Evolutionary conservation across 1,140 invertebrate genomes (phyloP), one percentile per base, ranked within the genome.

Genomic region (Aphelenchoides avenae): DNA sequence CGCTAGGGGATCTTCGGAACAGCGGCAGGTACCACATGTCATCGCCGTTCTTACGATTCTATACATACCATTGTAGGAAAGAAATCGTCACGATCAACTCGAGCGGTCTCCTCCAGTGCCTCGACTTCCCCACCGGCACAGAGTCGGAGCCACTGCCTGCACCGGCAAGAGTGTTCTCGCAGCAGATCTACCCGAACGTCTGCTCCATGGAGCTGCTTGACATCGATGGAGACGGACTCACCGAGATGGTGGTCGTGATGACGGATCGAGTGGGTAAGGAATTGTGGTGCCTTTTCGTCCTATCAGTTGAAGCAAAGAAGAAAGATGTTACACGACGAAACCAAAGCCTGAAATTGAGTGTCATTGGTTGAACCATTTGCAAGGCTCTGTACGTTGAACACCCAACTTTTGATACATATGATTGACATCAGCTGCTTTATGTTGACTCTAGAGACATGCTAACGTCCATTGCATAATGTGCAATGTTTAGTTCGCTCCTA

Each of bases 201-300:
- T 52, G 57, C 31, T 50, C 64, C 18, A 68, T 68, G 9, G 26
- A 73, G 24, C 54, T 76, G 41, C 26, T 72, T 5, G 71, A 73
- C 46, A 42, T 73, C 40, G 73, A 73, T 41, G 40, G 43, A 6
- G 72, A 75, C 39, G 59, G 49, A 15, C 24, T 43, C 9, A 43
- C 22, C 3, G 70, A 74, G 33, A 37, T 73, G 41, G 36, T 76
- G 5, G 72, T 73, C 4, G 40, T 64, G 26, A 65, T 73, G 71
- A 73, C 71, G 15, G 71, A 73, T 43, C 20, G 73, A 36, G 73
- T 76, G 15, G 68, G 71, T 70, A 44, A 58, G 62, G 46, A 15
- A 20, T 15, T 27, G 52, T 37, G 15, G 7, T 57, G 15, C 29
- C 34, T 13, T 36, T 36, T 36, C 13, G 34, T 13, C 34, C 13